phyloP scores from a whole-genome alignment of 2,888 invertebrate species.

The Trachelus tabidus region DNA sequence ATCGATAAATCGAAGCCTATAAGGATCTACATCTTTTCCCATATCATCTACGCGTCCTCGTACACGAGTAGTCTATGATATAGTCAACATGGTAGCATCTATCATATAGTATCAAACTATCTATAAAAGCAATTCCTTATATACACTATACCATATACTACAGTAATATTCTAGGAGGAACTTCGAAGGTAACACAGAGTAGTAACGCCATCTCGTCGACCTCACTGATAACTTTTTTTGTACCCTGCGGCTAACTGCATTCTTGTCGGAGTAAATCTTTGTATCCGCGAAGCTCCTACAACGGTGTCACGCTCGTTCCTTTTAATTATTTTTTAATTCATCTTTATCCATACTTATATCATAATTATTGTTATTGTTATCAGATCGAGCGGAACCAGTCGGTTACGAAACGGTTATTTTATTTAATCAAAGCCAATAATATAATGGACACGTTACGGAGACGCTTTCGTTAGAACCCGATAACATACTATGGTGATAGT shows the following conservation, averaged over 20 bases:
- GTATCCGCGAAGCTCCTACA: slow-evolving; percentile 1
- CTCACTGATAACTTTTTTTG: slow-evolving; percentile 31
- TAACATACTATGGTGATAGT: neutral
- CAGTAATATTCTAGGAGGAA: neutral
- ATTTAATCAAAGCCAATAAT: neutral
- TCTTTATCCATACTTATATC: neutral
- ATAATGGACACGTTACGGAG: neutral
- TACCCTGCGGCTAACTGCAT: slow-evolving; percentile 25
- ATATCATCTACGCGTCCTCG: slow-evolving; percentile 30
- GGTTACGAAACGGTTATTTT: neutral
- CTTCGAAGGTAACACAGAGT: slow-evolving; percentile 3
- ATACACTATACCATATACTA: neutral
- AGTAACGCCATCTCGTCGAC: slow-evolving; percentile 19
- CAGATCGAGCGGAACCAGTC: neutral
- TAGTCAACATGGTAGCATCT: neutral
- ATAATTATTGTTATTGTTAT: neutral
- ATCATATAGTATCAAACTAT: neutral
- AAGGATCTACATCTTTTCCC: neutral
- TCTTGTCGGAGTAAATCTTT: slow-evolving; percentile 28
- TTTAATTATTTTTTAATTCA: neutral
- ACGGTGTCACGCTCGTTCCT: neutral
- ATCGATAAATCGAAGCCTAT: slow-evolving; percentile 57
- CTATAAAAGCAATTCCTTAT: neutral
- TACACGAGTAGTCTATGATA: slow-evolving; percentile 1
- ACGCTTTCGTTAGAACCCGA: neutral